phyloP scores from a whole-genome alignment of 1,140 invertebrate species.

The Diachasma alloeum region DNA sequence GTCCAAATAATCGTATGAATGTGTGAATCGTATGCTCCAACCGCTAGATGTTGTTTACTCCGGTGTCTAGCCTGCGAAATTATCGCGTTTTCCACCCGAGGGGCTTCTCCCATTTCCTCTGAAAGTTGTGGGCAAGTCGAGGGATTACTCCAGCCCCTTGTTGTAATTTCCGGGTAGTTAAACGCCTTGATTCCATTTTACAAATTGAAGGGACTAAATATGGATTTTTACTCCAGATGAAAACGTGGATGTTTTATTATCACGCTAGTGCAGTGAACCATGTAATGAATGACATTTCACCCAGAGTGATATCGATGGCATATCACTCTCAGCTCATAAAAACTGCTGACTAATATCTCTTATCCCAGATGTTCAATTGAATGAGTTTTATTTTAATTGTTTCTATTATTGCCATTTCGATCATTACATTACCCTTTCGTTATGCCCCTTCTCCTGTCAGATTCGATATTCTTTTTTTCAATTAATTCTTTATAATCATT shows the following conservation, averaged over 20 bases:
- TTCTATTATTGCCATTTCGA: no score
- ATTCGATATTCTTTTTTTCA: no score
- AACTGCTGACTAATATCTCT: no score
- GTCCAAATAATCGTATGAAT: no score
- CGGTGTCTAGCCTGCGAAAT: neutral
- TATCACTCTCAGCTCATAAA: no score
- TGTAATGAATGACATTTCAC: neutral
- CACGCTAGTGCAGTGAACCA: neutral
- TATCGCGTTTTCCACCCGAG: neutral
- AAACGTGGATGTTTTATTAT: neutral
- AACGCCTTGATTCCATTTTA: neutral
- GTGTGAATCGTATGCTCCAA: neutral
- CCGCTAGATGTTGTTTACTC: neutral
- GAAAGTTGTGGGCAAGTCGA: neutral
- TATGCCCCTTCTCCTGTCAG: no score
- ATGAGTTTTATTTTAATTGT: no score
- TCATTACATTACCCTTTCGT: no score
- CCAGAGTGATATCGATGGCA: neutral
- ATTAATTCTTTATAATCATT: no score
- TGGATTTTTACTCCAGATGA: no score
- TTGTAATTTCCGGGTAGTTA: neutral
- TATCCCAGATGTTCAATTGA: no score
- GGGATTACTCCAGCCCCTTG: neutral
- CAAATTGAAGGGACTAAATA: no score
- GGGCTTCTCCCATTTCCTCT: neutral